Conservation (phyloP, 2,113 vertebrate species). For the Lycocorax pyrrhopterus region DNA sequence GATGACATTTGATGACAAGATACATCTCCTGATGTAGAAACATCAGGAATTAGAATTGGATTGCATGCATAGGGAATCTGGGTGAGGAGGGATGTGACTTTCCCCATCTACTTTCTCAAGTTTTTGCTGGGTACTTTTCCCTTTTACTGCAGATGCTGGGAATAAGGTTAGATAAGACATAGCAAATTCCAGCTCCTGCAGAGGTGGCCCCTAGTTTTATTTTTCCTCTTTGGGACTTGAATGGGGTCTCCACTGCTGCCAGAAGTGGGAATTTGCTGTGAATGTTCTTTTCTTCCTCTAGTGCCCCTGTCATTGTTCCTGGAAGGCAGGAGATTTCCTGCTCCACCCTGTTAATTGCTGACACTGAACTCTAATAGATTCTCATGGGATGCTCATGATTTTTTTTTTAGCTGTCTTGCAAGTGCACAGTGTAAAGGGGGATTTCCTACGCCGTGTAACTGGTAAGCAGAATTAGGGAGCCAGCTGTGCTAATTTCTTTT, state of each 20-base stretch:
- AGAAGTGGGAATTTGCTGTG: neutral
- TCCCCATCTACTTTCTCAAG: neutral
- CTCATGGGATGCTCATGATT: neutral
- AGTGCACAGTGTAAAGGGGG: neutral
- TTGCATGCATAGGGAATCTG: neutral
- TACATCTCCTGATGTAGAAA: neutral
- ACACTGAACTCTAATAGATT: neutral
- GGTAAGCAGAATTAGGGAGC: neutral
- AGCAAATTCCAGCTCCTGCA: neutral
- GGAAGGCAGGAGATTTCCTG: conserved; percentile 34
- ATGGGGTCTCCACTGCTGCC: neutral
- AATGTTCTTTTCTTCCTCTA: neutral
- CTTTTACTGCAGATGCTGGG: neutral
- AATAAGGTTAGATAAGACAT: neutral
- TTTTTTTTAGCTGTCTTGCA: neutral
- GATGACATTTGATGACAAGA: neutral
- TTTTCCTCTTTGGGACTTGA: neutral
- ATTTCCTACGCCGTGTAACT: neutral
- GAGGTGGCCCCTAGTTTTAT: neutral
- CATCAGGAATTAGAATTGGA: neutral
- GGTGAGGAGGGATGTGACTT: neutral
- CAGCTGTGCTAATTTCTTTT: neutral
- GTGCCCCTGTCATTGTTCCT: conserved; percentile 15
- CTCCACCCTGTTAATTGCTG: conserved; percentile 15
- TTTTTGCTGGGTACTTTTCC: neutral